These are phyloP conservation scores for Crossaster papposus DNA, from an alignment of 53 echinoderm and acorn worm genomes.

Conservation along the genomic window DNA sequence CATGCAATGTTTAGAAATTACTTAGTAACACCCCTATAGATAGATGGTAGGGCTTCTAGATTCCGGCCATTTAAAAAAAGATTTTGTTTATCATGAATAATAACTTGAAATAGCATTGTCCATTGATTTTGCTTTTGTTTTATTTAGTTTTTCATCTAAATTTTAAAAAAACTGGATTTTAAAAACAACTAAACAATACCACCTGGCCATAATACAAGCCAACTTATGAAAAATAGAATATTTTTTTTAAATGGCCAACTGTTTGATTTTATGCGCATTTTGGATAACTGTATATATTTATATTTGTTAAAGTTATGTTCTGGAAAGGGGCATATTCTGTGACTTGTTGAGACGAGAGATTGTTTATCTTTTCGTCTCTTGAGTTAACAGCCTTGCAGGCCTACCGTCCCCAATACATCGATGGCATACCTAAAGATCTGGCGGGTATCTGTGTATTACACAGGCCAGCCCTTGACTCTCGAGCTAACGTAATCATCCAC, in stretches of 20 bases:
- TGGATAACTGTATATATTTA: slow-evolving; percentile 4
- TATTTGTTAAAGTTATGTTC: slow-evolving; percentile 35
- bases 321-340: slow-evolving; percentile 55
- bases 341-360: slow-evolving; percentile 3
- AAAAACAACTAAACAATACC: not conserved
- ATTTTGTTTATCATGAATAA: not conserved
- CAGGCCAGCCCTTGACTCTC: slow-evolving; percentile 27
- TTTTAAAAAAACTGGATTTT: not conserved
- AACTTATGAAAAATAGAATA: not conserved
- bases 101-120: not conserved
- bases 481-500: not conserved
- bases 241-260: not conserved
- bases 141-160: not conserved
- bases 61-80: not conserved
- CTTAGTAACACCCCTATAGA: not conserved
- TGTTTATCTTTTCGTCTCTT: not conserved
- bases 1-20: not conserved
- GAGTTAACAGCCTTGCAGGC: slow-evolving; percentile 53
- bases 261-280: slow-evolving; percentile 15
- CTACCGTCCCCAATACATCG: slow-evolving; percentile 48
- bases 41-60: not conserved
- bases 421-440: slow-evolving; percentile 27
- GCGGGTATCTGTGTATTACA: slow-evolving; percentile 37
- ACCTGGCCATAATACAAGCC: too few species aligned
- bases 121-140: not conserved